Evolutionary conservation across 2,888 invertebrate genomes (phyloP).

Genomic region (Salpingus planirostris): DNA sequence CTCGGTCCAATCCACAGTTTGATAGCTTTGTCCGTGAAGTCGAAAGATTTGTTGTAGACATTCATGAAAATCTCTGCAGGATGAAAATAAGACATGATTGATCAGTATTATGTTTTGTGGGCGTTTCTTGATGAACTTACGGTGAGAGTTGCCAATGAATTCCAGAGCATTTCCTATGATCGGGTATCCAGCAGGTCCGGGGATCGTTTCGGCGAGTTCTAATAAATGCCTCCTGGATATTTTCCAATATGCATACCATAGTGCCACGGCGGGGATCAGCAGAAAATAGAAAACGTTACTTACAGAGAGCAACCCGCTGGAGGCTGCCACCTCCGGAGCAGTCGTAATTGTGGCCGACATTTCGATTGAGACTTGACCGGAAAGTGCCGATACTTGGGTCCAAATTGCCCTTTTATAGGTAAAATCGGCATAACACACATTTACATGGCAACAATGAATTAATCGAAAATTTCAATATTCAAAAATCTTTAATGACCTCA

Average conservation of each 20-base stretch:
- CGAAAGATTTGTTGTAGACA: constrained; percentile 46
- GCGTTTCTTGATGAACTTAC: no score
- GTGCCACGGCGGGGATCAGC: constrained; percentile 56
- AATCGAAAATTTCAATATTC: no score
- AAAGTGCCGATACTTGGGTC: no score
- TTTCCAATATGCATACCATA: constrained; percentile 69
- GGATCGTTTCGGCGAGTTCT: constrained; percentile 61
- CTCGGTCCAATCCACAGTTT: constrained; percentile 72
- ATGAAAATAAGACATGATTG: no score
- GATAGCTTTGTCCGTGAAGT: constrained; percentile 49
- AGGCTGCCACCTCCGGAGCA: constrained; percentile 30
- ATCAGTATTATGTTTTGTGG: no score
- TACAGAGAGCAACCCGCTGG: constrained; percentile 42
- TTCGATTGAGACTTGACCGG: constrained; percentile 2
- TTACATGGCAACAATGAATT: no score
- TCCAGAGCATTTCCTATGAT: constrained; percentile 68
- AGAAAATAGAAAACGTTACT: constrained; percentile 63
- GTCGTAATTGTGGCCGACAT: constrained; percentile 27
- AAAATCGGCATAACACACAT: no score
- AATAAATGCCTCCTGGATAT: constrained; percentile 62
- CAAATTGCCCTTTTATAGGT: no score
- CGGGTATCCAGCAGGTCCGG: constrained; percentile 65
- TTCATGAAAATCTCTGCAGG: constrained; percentile 61
- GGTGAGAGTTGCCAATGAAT: constrained; percentile 61
- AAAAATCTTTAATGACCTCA: no score